Percentiles rank a stretch among this genome's conserved stretches.
Conservation (phyloP, 2,888 invertebrate species). For the Cordilura impudica region DNA sequence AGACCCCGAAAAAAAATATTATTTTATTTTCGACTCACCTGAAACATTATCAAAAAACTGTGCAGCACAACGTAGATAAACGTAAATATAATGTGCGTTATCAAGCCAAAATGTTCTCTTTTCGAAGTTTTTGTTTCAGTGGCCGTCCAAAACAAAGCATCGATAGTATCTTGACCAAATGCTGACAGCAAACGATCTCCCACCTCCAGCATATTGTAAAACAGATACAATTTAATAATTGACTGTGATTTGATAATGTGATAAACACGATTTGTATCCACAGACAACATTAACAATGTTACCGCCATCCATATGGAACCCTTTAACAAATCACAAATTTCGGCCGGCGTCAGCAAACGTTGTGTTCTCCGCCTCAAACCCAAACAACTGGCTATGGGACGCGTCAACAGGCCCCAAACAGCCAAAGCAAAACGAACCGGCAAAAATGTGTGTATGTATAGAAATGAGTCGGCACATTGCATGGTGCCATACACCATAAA, state of each 20-base stretch:
- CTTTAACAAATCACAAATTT: slow-evolving; percentile 97
- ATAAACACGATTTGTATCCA: slow-evolving; percentile 99
- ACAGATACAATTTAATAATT: slow-evolving; percentile 99
- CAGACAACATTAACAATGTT: slow-evolving; percentile 89
- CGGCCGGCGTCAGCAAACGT: slow-evolving; percentile 88
- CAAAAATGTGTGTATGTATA: slow-evolving; percentile 98
- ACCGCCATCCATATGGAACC: slow-evolving; percentile 91
- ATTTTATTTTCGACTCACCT: slow-evolving; percentile 91
- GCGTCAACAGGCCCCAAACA: slow-evolving; percentile 87
- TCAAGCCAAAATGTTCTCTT: slow-evolving; percentile 89
- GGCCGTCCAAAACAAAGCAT: slow-evolving; percentile 98
- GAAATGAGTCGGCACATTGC: slow-evolving; percentile 97
- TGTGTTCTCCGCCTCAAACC: slow-evolving; percentile 80
- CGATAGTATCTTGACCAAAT: slow-evolving; percentile 98
- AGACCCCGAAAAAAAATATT: no score
- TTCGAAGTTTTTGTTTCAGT: slow-evolving; percentile 93
- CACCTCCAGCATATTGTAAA: slow-evolving; percentile 99
- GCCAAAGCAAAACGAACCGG: slow-evolving; percentile 95
- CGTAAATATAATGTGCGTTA: slow-evolving; percentile 94
- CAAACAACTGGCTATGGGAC: slow-evolving; percentile 86
- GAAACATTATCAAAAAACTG: slow-evolving; percentile 92
- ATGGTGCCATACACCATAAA: slow-evolving; percentile 96
- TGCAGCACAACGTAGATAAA: slow-evolving; percentile 94
- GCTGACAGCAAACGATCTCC: slow-evolving; percentile 97
- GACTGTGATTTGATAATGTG: slow-evolving; percentile 98